Evolutionary conservation across 2,797 vertebrate species (phyloP), one percentile per base, ranked within the genome.

Genomic region (Anas bahamensis): DNA sequence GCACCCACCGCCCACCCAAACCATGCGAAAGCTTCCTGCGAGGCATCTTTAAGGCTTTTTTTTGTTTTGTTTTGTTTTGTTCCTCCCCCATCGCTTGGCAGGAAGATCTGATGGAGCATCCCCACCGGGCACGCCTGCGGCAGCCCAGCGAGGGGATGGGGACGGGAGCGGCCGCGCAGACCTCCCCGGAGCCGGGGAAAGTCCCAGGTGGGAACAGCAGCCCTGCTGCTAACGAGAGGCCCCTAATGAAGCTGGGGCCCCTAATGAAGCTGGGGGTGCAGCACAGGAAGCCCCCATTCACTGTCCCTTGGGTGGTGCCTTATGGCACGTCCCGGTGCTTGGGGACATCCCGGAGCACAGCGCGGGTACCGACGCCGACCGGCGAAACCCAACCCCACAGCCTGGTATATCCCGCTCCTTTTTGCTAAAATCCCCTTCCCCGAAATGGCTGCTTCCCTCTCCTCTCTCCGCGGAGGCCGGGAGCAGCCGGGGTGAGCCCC

Each of bases 251-350:
- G 42, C 42, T 13, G 5, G 56, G 28, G 33, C 33, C 48, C 39
- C 29, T 39, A 63, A 86, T 2, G 6, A 88, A 64, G 42, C 42
- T 13, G 5, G 56, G 1, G 13, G 31, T 26, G 3, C 0, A 0
- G 46, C 37, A 23, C 23, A 29, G 52, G 50, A 0, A 4, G 92
- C 22, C 41, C 28, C 9, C 1, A 2, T 10, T 56, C 9, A 14
- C 39, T 39, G 41, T 42, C 46, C n/a, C 39, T 46, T 11, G 13
- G 76, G 42, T 11, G n/a, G 15, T 59, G 61, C 41, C 18, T 31
- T 31, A 42, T 10, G 26, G 61, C 39, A 42, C 61, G 5, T 64
- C 39, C 13, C 19, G 9, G 42, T 21, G 61, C 39, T 31, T 16
- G 50, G 50, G 50, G 50, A 15, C 50, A 26, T 52, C 50, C 50